These are phyloP conservation scores for Discoglossus pictus DNA, from an alignment of 2,797 vertebrate genomes.

Conservation along the genomic window DNA sequence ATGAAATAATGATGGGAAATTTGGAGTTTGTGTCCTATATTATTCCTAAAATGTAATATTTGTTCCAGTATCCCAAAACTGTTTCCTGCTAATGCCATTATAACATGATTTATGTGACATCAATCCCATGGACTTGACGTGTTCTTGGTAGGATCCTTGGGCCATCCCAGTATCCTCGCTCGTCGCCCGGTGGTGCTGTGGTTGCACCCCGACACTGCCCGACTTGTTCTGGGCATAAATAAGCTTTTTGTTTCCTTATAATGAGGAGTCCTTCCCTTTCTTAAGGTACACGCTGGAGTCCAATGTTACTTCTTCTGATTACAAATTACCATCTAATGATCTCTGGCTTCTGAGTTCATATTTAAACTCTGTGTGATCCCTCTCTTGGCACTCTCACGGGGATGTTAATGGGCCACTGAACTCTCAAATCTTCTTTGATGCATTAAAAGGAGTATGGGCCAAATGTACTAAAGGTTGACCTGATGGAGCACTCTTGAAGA, in stretches of 20 bases:
- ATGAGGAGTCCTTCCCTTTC: slow-evolving; percentile 20
- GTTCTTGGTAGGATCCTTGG: no score
- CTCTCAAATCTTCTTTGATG: background rate
- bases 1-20: no score
- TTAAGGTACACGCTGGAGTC: background rate
- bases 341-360: background rate
- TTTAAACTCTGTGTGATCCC: background rate
- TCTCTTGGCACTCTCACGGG: background rate
- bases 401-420: slow-evolving; percentile 5
- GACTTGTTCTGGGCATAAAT: background rate
- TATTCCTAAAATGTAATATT: no score
- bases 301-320: slow-evolving; percentile 5
- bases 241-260: slow-evolving; percentile 5
- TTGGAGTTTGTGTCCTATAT: no score
- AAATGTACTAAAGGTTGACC: no score
- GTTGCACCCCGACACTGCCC: background rate
- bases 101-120: no score
- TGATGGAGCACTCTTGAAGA: no score
- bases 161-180: no score
- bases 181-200: background rate
- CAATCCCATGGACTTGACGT: no score
- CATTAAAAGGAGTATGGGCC: background rate
- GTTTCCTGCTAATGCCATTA: no score
- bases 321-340: slow-evolving; percentile 22
- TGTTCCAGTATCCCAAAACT: no score